Conservation (phyloP, 2,797 vertebrate species). For the Cossypha caffra region DNA sequence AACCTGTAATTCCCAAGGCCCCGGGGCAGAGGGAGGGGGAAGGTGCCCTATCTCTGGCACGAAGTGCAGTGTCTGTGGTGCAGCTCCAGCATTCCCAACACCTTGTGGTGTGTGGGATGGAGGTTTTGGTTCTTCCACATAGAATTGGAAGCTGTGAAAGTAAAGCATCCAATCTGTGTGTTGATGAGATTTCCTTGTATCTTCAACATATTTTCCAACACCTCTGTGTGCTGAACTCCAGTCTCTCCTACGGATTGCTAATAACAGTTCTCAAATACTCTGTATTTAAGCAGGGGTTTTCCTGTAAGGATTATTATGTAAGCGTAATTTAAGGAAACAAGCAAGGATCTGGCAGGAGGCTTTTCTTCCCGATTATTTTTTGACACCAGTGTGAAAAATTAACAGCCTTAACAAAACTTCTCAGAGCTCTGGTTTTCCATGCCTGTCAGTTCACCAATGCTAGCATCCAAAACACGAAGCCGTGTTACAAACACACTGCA, state of each 20-base stretch:
- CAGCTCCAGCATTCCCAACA: fast-evolving
- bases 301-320: not conserved
- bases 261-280: not conserved
- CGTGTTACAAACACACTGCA: fast-evolving
- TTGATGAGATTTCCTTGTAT: not conserved
- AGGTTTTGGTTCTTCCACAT: not conserved
- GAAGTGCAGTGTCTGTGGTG: fast-evolving
- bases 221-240: not conserved
- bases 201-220: not conserved
- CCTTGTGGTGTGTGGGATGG: fast-evolving
- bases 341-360: not conserved
- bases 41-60: too few relatives aligned
- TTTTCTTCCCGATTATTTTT: not conserved
- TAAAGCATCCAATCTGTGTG: not conserved
- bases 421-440: not conserved
- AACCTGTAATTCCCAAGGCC: fast-evolving
- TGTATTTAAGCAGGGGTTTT: fast-evolving
- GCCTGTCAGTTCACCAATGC: not conserved
- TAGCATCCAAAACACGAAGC: not conserved
- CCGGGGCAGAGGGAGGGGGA: not conserved
- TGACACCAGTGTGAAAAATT: not conserved
- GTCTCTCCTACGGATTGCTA: fast-evolving
- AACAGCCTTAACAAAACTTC: not conserved
- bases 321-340: fast-evolving
- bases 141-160: not conserved